Base-by-base conservation (phyloP, 2,888 invertebrate genomes). In the Eristalis tenax region DNA sequence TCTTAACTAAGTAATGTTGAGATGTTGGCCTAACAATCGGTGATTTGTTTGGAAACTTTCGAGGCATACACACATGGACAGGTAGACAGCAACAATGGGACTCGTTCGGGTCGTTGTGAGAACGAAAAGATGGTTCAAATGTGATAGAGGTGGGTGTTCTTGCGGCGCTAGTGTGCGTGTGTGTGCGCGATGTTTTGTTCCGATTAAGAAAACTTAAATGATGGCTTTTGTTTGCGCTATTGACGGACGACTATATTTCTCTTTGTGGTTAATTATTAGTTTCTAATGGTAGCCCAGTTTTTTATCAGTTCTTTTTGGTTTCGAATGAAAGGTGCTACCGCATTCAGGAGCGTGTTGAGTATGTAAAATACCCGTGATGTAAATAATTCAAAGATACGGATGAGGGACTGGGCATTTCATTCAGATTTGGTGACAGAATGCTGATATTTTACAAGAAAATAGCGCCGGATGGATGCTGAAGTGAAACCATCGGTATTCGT, bases 21-120 rank as follows among this genome's bases (percentile, higher is more conserved):
- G 83, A 87, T 83, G 87, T 83, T 86, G 83, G 83, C 32, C 65
- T 83, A 83, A 86, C 86, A 86, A 78, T 76, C 43, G 76, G 76
- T 83, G 83, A 87, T 83, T 87, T 87, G 87, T 87, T 83, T 87
- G 87, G 68, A 87, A 87, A 86, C 86, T 86, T 83, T 83, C 28
- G 23, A 63, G 50, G 40, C 59, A 35, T 57, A 57, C 11, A 10
- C 50, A 50, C 28, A 76, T 71, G 38, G 11, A 43, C n/a, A 43
- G 68, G 35, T 61, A 64, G 38, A 22, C 26, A 8, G 5, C 18
- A 38, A 43, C 23, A n/a, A 68, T 50, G 69, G 23, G 56, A 22
- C 32, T 0, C 32, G 4, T 4, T 4, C 26, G 71, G 43, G 40
- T 18, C 50, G 38, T 23, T 43, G 23, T 81, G 57, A 56, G 73